Conservation (phyloP, 2,888 invertebrate genomes). For the Eupithecia vulgata region DNA sequence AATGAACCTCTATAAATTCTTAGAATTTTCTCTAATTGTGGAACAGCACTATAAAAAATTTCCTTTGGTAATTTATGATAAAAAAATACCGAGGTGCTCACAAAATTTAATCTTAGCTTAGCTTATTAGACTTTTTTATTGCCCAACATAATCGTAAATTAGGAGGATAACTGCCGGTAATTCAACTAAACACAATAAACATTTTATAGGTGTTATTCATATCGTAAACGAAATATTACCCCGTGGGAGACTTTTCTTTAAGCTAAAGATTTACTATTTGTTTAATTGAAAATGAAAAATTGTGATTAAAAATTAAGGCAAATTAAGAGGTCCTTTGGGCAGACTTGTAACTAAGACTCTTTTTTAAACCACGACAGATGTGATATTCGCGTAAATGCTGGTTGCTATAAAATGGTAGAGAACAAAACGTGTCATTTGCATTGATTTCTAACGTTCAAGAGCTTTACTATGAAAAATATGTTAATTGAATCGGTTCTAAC, state of each 20-base stretch:
- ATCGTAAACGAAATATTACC: conserved; percentile 31
- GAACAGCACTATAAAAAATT: no score
- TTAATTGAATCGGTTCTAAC: neutral
- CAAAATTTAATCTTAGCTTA: conserved; percentile 46
- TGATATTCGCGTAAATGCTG: neutral
- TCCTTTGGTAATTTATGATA: neutral
- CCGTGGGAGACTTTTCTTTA: conserved; percentile 11
- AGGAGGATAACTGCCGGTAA: conserved; percentile 38
- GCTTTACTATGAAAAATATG: neutral
- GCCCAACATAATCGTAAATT: conserved; percentile 53
- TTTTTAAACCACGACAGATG: neutral
- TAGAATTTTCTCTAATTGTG: no score
- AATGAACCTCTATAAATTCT: no score
- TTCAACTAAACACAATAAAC: conserved; percentile 43
- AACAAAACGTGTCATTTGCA: neutral
- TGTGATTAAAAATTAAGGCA: neutral
- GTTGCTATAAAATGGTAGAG: neutral
- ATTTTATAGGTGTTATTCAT: conserved; percentile 38
- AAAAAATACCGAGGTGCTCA: conserved; percentile 23
- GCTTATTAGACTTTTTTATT: conserved; percentile 50
- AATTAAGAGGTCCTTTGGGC: neutral
- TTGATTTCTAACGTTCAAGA: neutral
- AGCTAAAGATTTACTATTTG: neutral
- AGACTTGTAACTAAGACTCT: neutral
- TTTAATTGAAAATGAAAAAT: neutral